These are phyloP conservation scores for Tigriopus californicus DNA, from an alignment of 2,888 invertebrate genomes.

Conservation along the genomic window DNA sequence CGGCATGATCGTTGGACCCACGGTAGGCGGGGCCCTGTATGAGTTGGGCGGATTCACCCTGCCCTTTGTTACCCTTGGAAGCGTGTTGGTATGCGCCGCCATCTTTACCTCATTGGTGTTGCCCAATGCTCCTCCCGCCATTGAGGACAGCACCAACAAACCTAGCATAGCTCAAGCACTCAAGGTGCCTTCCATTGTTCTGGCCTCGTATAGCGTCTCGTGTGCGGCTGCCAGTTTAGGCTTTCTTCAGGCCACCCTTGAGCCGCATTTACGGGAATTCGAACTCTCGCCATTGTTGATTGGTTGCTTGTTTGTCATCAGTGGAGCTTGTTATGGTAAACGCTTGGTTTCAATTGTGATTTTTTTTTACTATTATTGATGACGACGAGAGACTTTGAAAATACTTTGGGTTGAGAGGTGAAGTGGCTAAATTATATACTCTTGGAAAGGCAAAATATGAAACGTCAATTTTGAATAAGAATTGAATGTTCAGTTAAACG, in stretches of 20 bases:
- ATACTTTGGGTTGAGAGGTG: no score
- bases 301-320: slow-evolving; percentile 1
- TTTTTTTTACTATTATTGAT: no score
- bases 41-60: slow-evolving; percentile 42
- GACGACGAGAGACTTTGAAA: no score
- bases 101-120: slow-evolving; percentile 50
- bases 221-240: slow-evolving; percentile 63
- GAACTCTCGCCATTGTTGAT: slow-evolving; percentile 1
- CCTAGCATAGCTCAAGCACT: slow-evolving; percentile 37
- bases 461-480: no score
- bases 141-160: slow-evolving; percentile 22
- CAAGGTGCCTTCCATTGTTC: slow-evolving; percentile 50
- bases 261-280: slow-evolving; percentile 51
- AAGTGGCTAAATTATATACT: no score
- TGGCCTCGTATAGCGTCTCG: slow-evolving; percentile 49
- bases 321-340: neutral
- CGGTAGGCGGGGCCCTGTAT: slow-evolving; percentile 67
- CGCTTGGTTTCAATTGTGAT: neutral
- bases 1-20: slow-evolving; percentile 49
- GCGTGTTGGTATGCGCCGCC: slow-evolving; percentile 50
- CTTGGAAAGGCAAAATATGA: no score
- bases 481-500: no score
- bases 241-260: slow-evolving; percentile 70
- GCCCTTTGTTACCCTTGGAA: slow-evolving; percentile 62
- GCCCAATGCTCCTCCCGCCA: slow-evolving; percentile 28